Conservation (phyloP, 2,113 vertebrate species). For the Platycercus adscitus region DNA sequence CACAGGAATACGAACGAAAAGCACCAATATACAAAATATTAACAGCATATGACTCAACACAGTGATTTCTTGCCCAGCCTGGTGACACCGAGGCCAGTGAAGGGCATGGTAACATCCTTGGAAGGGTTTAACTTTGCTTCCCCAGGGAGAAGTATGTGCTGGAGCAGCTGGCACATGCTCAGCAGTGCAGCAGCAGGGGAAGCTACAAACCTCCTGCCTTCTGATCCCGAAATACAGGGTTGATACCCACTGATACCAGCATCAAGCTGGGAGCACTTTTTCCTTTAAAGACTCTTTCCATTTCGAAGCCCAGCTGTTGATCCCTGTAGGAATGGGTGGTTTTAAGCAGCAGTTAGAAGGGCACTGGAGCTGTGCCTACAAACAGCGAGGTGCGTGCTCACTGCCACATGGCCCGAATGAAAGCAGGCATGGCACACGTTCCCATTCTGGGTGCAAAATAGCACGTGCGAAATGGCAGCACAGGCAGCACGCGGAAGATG, state of each 20-base stretch:
- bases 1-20: not conserved
- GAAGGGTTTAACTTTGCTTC: not conserved
- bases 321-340: not conserved
- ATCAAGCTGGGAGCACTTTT: not conserved
- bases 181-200: not conserved
- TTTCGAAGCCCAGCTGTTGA: not conserved
- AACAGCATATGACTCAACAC: not conserved
- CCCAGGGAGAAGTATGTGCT: rapidly evolving
- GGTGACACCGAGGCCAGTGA: not conserved
- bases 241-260: not conserved
- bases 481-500: not conserved
- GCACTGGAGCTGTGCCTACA: rapidly evolving
- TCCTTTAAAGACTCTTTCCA: not conserved
- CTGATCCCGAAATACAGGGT: not conserved
- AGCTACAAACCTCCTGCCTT: not conserved
- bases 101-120: not conserved
- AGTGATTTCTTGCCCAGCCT: not conserved
- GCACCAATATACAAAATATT: not conserved
- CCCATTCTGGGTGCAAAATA: not conserved
- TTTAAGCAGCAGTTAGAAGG: not conserved
- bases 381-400: not conserved
- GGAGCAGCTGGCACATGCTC: not conserved
- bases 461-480: rapidly evolving
- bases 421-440: rapidly evolving
- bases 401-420: rapidly evolving